phyloP scores from a whole-genome alignment of 1,140 invertebrate species.

The Telenomus remus region DNA sequence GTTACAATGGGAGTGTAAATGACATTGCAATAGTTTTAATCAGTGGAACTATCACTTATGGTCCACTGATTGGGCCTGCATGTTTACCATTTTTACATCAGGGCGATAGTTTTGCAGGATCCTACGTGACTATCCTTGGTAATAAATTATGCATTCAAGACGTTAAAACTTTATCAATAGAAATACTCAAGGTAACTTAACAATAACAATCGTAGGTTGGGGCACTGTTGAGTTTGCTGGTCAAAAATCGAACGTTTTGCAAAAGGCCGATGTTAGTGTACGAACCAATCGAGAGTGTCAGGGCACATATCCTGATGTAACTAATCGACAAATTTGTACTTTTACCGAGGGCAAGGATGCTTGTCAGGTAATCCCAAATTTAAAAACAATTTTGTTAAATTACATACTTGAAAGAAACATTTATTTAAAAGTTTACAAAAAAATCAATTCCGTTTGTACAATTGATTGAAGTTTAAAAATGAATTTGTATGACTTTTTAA shows the following conservation, averaged over 20 bases:
- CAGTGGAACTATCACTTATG: conserved; percentile 74
- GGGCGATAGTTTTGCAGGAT: conserved; percentile 71
- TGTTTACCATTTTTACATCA: conserved; percentile 80
- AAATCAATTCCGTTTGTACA: too few relatives aligned
- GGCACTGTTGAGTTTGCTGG: conserved; percentile 78
- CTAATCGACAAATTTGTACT: conserved; percentile 80
- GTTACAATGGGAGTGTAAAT: conserved; percentile 60
- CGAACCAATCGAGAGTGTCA: conserved; percentile 75
- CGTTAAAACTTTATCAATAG: background rate
- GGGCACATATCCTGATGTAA: conserved; percentile 57
- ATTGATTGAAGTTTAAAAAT: too few relatives aligned
- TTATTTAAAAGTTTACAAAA: too few relatives aligned
- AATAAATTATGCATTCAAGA: conserved; percentile 1
- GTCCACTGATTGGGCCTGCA: conserved; percentile 77
- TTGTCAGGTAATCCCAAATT: conserved; percentile 59
- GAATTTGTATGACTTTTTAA: conserved; percentile 55
- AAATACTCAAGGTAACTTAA: background rate
- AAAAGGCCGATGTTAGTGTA: conserved; percentile 79
- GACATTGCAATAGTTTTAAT: conserved; percentile 81
- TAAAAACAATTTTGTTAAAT: too few relatives aligned
- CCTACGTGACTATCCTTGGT: conserved; percentile 77
- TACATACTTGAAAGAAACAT: too few relatives aligned
- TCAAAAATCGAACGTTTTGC: conserved; percentile 75
- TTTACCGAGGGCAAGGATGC: conserved; percentile 52
- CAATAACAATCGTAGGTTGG: conserved; percentile 77